Evolutionary conservation across 2,797 vertebrate species (phyloP).

Genomic region (Danionella dracula): DNA sequence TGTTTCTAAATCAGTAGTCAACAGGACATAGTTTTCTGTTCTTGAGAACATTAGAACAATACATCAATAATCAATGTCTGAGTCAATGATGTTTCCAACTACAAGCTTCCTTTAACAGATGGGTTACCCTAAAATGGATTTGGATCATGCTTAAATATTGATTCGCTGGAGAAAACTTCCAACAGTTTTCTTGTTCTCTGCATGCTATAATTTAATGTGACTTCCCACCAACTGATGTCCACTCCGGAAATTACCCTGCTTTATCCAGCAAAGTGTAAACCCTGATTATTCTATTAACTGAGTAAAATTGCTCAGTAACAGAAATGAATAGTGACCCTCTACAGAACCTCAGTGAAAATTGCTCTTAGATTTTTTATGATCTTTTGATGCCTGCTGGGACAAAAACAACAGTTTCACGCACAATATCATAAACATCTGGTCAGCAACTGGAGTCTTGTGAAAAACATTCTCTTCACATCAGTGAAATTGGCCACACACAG

Average conservation of each 20-base stretch:
- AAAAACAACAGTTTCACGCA: neutral
- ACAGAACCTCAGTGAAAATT: neutral
- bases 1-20: no score
- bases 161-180: neutral
- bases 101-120: no score
- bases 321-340: neutral
- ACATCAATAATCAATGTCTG: no score
- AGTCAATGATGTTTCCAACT: no score
- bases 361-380: neutral
- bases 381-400: neutral
- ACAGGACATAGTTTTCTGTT: no score
- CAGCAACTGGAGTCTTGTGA: no score
- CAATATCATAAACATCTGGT: no score
- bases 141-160: no score
- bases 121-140: no score
- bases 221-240: constrained; percentile 2
- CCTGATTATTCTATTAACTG: constrained; percentile 3
- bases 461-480: no score
- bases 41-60: no score
- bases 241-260: neutral
- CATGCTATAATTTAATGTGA: constrained; percentile 31
- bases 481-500: neutral
- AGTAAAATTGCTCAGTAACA: constrained; percentile 11
- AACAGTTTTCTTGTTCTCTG: neutral
- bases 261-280: neutral